Conservation (phyloP, 2,888 invertebrate genomes). For the Idaea straminata region DNA sequence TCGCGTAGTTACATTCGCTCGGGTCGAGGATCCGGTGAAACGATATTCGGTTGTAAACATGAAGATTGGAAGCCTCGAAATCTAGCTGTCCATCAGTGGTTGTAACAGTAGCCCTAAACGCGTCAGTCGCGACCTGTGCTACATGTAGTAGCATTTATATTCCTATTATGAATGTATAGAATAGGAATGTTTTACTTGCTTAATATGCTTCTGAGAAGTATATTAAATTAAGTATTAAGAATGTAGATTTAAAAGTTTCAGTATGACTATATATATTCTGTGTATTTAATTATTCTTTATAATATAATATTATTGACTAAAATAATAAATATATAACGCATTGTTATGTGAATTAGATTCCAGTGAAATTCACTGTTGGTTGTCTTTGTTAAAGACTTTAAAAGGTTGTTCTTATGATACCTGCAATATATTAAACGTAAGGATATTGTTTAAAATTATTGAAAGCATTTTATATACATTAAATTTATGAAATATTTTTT, state of each 20-base stretch:
- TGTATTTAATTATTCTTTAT: constrained; percentile 29
- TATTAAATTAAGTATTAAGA: constrained; percentile 41
- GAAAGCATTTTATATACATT: background rate
- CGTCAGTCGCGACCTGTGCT: constrained; percentile 22
- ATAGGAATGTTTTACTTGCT: constrained; percentile 21
- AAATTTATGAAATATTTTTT: background rate
- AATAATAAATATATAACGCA: background rate
- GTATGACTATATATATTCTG: constrained; percentile 29
- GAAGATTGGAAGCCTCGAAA: constrained; percentile 6
- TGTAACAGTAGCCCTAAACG: constrained; percentile 9
- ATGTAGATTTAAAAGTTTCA: constrained; percentile 44
- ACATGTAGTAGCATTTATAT: constrained; percentile 44
- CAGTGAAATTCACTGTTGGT: background rate
- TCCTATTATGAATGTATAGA: constrained; percentile 30
- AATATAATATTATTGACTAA: constrained; percentile 14
- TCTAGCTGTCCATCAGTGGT: constrained; percentile 5
- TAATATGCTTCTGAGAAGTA: constrained; percentile 64
- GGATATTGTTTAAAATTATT: background rate
- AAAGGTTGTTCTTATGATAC: background rate
- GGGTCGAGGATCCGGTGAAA: constrained; percentile 11
- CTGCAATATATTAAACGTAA: background rate
- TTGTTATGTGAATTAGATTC: constrained; percentile 2
- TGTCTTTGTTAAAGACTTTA: background rate
- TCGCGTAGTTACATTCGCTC: constrained; percentile 50
- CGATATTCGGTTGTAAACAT: constrained; percentile 6